phyloP scores from a whole-genome alignment of 2,797 vertebrate genomes.

The Anguilla megastoma region DNA sequence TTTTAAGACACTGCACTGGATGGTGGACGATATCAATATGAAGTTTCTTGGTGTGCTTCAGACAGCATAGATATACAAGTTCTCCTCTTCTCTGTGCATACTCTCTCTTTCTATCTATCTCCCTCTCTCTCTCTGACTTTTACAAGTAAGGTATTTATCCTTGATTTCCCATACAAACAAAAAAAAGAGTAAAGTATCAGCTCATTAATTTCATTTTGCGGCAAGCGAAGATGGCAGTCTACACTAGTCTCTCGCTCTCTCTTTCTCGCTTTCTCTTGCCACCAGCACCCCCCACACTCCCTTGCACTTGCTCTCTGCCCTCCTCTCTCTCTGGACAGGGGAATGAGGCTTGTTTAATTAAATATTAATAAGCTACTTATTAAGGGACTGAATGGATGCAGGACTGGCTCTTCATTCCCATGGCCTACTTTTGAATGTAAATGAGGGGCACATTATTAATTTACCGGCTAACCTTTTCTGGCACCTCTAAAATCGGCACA shows the following conservation, averaged over 20 bases:
- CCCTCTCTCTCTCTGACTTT: neutral
- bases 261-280: neutral
- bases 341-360: constrained; percentile 71
- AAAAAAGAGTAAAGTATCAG: too few species aligned
- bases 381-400: constrained; percentile 63
- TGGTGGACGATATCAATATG: neutral
- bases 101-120: neutral
- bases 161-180: too few species aligned
- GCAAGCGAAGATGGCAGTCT: too few species aligned
- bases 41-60: neutral
- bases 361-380: constrained; percentile 75
- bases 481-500: constrained; percentile 56
- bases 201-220: too few species aligned
- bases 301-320: constrained; percentile 48
- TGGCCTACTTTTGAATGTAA: constrained; percentile 70
- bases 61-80: neutral
- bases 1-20: constrained; percentile 20
- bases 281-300: constrained; percentile 28
- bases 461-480: constrained; percentile 64
- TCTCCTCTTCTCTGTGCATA: neutral
- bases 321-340: constrained; percentile 50
- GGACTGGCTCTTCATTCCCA: constrained; percentile 54
- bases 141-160: too few species aligned
- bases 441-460: constrained; percentile 69
- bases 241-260: neutral